These are phyloP conservation scores for Diphyllodes magnificus DNA, from an alignment of 2,113 vertebrate species.

Conservation along the genomic window DNA sequence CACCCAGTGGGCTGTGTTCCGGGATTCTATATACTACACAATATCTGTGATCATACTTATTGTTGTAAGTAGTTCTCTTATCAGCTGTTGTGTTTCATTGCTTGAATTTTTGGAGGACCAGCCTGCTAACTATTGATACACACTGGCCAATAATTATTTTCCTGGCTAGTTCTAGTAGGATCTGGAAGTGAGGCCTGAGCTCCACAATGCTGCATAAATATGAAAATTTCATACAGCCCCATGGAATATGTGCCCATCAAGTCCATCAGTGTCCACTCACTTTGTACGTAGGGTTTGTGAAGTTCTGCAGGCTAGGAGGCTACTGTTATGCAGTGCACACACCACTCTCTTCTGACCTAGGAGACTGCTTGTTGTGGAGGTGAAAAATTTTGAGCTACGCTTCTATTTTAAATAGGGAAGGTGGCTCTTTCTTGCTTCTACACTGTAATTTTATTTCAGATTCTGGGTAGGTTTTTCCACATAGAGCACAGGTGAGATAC, in stretches of 20 bases:
- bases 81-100: not conserved
- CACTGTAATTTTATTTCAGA: not conserved
- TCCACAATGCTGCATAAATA: not conserved
- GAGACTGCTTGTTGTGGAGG: not conserved
- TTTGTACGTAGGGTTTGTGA: not conserved
- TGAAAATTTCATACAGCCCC: not conserved
- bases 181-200: not conserved
- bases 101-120: not conserved
- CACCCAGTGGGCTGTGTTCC: constrained; percentile 92
- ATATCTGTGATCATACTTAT: constrained; percentile 89
- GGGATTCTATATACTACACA: constrained; percentile 92
- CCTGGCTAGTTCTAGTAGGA: not conserved
- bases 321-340: not conserved
- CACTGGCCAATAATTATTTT: not conserved
- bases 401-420: not conserved
- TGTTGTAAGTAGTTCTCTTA: constrained; percentile 77
- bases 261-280: not conserved
- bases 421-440: not conserved
- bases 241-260: not conserved
- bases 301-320: not conserved
- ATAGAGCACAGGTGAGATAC: not conserved
- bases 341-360: not conserved
- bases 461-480: not conserved
- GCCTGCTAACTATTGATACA: not conserved
- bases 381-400: not conserved